A percentile compares a stretch with the other conserved stretches of the same genome.
These are phyloP conservation scores for Endomychus coccineus DNA, from an alignment of 2,888 invertebrate species.

Conservation along the genomic window DNA sequence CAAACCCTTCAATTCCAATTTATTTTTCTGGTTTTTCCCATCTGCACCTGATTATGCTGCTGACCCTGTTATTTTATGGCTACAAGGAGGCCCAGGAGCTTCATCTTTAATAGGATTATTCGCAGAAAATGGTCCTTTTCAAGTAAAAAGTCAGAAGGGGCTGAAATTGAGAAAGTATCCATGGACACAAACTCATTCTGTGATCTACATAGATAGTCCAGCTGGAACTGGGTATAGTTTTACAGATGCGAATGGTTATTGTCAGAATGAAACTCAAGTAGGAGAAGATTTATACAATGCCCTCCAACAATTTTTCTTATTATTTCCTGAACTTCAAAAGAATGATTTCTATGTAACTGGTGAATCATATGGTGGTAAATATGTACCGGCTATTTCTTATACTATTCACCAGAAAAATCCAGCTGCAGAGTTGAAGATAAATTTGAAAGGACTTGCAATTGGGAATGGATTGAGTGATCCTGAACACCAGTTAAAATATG, in stretches of 20 bases:
- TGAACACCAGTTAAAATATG: slow-evolving; percentile 66
- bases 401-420: slow-evolving; percentile 62
- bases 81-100: slow-evolving; percentile 75
- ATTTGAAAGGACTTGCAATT: slow-evolving; percentile 63
- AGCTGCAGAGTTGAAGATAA: slow-evolving; percentile 55
- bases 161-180: slow-evolving; percentile 46
- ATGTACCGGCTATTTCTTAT: slow-evolving; percentile 69
- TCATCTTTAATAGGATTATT: slow-evolving; percentile 69
- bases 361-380: slow-evolving; percentile 69
- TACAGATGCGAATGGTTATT: slow-evolving; percentile 73
- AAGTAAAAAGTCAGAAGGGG: slow-evolving; percentile 9
- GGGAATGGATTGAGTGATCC: slow-evolving; percentile 80
- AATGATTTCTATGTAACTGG: slow-evolving; percentile 77
- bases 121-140: slow-evolving; percentile 67
- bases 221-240: slow-evolving; percentile 86
- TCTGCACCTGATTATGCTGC: slow-evolving; percentile 42
- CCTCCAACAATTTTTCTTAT: slow-evolving; percentile 65
- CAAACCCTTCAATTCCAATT: slow-evolving; percentile 61
- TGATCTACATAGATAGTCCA: slow-evolving; percentile 74
- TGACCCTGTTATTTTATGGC: slow-evolving; percentile 68
- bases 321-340: slow-evolving; percentile 62
- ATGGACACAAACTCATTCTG: slow-evolving; percentile 69
- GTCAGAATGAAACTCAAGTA: slow-evolving; percentile 64
- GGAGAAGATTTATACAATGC: slow-evolving; percentile 67
- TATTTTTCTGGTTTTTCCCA: slow-evolving; percentile 86